phyloP scores from a whole-genome alignment of 1,140 invertebrate genomes.

The Drosophila kikkawai region DNA sequence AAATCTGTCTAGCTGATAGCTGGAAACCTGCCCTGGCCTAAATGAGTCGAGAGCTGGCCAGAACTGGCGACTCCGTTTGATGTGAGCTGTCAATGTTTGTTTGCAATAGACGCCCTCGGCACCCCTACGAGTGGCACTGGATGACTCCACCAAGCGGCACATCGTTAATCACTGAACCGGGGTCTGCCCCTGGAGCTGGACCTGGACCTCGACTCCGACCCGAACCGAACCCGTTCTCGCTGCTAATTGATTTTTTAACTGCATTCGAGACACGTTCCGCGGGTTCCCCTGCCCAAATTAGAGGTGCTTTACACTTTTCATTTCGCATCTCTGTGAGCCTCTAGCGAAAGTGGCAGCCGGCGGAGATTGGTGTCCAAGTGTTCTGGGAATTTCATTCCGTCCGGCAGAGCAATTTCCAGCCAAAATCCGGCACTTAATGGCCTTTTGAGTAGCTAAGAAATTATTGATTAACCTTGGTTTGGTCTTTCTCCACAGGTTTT shows the following conservation, averaged over 20 bases:
- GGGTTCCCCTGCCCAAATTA: constrained; percentile 51
- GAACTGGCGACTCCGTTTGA: constrained; percentile 44
- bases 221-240: constrained; percentile 22
- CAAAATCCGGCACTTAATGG: constrained; percentile 59
- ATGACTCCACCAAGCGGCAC: constrained; percentile 23
- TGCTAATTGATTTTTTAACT: constrained; percentile 75
- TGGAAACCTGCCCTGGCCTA: constrained; percentile 45
- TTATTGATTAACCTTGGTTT: constrained; percentile 61
- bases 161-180: constrained; percentile 70
- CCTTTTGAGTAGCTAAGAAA: constrained; percentile 73
- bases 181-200: neutral
- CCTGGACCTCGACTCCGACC: constrained; percentile 17
- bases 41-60: constrained; percentile 21
- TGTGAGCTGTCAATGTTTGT: constrained; percentile 68
- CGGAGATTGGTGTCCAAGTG: constrained; percentile 25
- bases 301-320: constrained; percentile 74
- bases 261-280: constrained; percentile 42
- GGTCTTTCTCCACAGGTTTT: constrained; percentile 3
- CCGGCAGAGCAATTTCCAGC: constrained; percentile 1
- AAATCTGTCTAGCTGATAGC: constrained; percentile 71
- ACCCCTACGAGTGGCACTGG: neutral
- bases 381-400: constrained; percentile 35
- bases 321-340: constrained; percentile 54
- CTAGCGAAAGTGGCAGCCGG: constrained; percentile 65
- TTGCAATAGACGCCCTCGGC: constrained; percentile 40